Conservation (phyloP, 2,113 vertebrate genomes). For the Phalacrocorax pelagicus region DNA sequence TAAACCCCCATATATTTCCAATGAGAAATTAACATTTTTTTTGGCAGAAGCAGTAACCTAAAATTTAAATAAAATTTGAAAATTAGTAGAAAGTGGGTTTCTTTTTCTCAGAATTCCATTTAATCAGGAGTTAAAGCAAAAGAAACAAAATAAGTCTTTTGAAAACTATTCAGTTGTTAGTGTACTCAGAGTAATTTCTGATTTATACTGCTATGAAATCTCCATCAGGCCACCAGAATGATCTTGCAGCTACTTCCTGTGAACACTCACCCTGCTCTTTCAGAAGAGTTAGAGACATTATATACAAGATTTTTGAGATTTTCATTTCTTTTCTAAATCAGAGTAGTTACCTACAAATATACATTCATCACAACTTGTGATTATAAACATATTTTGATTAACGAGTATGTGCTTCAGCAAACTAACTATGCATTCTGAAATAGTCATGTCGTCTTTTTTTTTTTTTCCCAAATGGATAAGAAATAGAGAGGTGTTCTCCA, state of each 20-base stretch:
- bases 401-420: background rate
- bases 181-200: background rate
- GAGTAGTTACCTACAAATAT: background rate
- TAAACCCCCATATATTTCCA: rapidly evolving
- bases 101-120: background rate
- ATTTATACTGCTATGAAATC: background rate
- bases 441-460: background rate
- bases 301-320: background rate
- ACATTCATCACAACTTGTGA: background rate
- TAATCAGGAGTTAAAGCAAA: background rate
- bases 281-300: background rate
- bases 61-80: background rate
- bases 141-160: background rate
- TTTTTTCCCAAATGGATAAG: background rate
- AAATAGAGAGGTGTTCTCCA: background rate
- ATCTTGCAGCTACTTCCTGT: background rate
- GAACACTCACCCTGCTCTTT: background rate
- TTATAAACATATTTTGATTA: background rate
- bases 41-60: background rate
- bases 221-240: background rate
- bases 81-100: rapidly evolving
- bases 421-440: background rate
- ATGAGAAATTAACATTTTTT: background rate
- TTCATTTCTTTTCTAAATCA: background rate
- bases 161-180: background rate